Evolutionary conservation across 1,140 invertebrate genomes (phyloP).

Genomic region (Heliconius hermathena): DNA sequence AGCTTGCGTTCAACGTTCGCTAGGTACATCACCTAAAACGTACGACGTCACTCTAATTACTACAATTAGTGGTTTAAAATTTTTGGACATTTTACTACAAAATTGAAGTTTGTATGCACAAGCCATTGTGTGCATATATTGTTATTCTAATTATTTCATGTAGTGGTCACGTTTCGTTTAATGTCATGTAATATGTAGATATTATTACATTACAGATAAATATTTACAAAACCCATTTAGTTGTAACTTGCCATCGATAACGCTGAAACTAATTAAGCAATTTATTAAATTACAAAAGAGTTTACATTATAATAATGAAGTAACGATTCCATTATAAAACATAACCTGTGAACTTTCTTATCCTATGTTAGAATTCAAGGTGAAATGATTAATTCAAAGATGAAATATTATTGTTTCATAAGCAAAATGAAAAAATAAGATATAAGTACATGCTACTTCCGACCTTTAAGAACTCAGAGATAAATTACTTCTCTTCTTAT

Average conservation of each 20-base stretch:
- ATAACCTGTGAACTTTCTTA: background rate
- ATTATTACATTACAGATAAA: background rate
- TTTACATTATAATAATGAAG: background rate
- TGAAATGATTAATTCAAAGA: background rate
- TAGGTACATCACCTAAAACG: background rate
- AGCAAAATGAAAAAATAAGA: background rate
- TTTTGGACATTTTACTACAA: background rate
- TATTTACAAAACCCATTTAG: conserved; percentile 3
- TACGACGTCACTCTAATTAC: background rate
- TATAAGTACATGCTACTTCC: background rate
- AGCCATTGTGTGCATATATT: background rate
- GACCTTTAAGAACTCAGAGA: background rate
- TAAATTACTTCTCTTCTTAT: background rate
- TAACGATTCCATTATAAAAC: background rate
- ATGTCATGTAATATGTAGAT: background rate
- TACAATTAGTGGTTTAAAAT: background rate
- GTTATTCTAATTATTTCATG: background rate
- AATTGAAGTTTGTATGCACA: background rate
- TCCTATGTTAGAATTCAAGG: conserved; percentile 1
- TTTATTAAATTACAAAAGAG: background rate
- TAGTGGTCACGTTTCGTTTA: conserved; percentile 17
- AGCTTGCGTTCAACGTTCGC: background rate
- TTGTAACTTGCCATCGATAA: background rate
- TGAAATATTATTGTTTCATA: background rate
- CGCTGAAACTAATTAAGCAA: conserved; percentile 2